These are phyloP conservation scores for Ormyrus pomaceus DNA, from an alignment of 2,888 invertebrate genomes.

Conservation along the genomic window DNA sequence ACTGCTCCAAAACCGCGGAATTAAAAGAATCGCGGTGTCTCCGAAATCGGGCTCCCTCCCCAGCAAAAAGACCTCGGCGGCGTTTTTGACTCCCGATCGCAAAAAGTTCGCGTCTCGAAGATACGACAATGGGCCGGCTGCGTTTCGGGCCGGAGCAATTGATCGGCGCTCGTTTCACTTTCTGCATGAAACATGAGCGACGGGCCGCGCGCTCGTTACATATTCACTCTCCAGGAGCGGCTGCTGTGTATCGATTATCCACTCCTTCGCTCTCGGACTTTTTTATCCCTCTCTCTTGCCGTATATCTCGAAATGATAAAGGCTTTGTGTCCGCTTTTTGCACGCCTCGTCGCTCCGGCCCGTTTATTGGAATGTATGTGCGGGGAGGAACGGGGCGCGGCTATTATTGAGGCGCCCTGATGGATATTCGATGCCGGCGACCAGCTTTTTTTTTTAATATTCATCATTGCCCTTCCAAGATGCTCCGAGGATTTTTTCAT, in stretches of 20 bases:
- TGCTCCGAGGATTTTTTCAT: too few species aligned
- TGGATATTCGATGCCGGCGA: too few species aligned
- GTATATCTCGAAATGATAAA: slow-evolving; percentile 11
- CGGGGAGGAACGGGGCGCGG: not conserved
- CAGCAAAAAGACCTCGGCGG: too few species aligned
- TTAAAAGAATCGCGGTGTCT: too few species aligned
- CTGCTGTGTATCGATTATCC: slow-evolving; percentile 48
- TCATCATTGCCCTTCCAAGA: too few species aligned
- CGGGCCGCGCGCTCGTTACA: slow-evolving; percentile 33
- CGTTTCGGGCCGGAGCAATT: slow-evolving; percentile 35
- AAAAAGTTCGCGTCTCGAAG: too few species aligned
- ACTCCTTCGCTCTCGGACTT: slow-evolving; percentile 8
- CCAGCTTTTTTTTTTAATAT: too few species aligned
- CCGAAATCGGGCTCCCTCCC: too few species aligned
- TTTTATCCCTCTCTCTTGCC: not conserved
- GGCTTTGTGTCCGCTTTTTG: slow-evolving; percentile 26
- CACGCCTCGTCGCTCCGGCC: not conserved
- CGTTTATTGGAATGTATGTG: not conserved
- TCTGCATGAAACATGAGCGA: slow-evolving; percentile 56
- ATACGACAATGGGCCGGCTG: too few species aligned
- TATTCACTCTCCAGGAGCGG: slow-evolving; percentile 28
- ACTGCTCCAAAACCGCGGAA: too few species aligned
- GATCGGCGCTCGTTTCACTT: slow-evolving; percentile 42
- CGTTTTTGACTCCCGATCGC: too few species aligned
- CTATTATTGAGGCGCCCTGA: not conserved